These are phyloP conservation scores for Aphaenogaster ashmeadi DNA, from an alignment of 1,140 invertebrate species.

Conservation along the genomic window DNA sequence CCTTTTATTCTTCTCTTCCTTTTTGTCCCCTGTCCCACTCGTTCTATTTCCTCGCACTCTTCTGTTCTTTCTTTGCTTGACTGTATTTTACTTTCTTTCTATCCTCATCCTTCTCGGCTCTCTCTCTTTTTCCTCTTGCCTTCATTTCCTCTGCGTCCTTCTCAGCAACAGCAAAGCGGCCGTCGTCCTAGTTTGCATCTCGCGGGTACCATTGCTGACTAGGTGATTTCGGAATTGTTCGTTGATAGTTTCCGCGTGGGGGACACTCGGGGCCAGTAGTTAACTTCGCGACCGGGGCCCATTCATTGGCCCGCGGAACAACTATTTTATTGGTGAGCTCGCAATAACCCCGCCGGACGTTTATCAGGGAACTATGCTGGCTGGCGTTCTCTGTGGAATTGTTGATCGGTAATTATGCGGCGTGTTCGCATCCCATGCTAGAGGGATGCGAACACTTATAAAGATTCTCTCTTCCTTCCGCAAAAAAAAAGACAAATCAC, in stretches of 20 bases:
- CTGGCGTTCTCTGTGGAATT: constrained; percentile 33
- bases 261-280: constrained; percentile 74
- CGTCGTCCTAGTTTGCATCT: constrained; percentile 64
- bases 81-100: neutral
- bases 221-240: constrained; percentile 77
- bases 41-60: neutral
- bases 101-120: neutral
- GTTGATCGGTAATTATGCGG: constrained; percentile 57
- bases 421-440: neutral
- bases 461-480: neutral
- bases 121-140: constrained; percentile 42
- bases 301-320: constrained; percentile 75
- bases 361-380: constrained; percentile 76
- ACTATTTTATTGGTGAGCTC: constrained; percentile 78
- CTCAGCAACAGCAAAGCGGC: constrained; percentile 19
- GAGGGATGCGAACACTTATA: neutral
- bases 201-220: constrained; percentile 68
- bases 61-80: neutral
- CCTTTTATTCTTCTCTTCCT: neutral
- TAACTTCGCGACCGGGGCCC: constrained; percentile 74
- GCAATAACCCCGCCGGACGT: constrained; percentile 75
- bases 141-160: constrained; percentile 41
- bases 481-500: neutral
- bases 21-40: neutral
- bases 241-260: constrained; percentile 78